Evolutionary conservation across 1,140 invertebrate species (phyloP).

Genomic region (Drosophila ogumai): DNA sequence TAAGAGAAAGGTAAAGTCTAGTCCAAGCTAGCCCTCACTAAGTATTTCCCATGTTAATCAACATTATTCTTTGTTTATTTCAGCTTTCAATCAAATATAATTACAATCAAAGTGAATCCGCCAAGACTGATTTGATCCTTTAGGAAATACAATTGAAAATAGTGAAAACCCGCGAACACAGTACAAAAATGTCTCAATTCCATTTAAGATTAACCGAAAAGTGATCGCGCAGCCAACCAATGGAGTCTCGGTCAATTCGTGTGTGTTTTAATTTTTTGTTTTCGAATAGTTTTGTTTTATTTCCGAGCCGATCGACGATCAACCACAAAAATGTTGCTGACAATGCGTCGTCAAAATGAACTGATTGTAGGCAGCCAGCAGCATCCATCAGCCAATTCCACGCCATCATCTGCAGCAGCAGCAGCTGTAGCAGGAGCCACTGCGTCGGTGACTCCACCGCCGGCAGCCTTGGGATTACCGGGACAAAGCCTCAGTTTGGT

Average conservation of each 20-base stretch:
- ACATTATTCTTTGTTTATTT: not conserved
- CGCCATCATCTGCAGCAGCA: conserved; percentile 18
- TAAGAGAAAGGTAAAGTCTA: conserved; percentile 2
- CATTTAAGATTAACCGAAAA: conserved; percentile 11
- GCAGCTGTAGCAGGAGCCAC: conserved; percentile 1
- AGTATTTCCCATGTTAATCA: not conserved
- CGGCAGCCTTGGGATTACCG: not conserved
- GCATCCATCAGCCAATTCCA: conserved; percentile 53
- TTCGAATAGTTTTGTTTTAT: conserved; percentile 55
- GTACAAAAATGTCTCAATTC: conserved; percentile 26
- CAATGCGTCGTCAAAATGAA: conserved; percentile 85
- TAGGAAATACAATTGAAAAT: not conserved
- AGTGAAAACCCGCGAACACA: conserved; percentile 22
- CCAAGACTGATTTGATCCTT: conserved; percentile 28
- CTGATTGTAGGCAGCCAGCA: conserved; percentile 71
- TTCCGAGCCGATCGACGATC: conserved; percentile 23
- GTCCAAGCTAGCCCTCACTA: too few relatives aligned
- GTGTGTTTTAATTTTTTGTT: conserved; percentile 63
- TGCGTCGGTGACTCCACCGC: not conserved
- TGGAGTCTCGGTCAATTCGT: conserved; percentile 61
- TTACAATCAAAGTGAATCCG: conserved; percentile 25
- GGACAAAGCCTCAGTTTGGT: conserved; percentile 36
- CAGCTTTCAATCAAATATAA: conserved; percentile 27
- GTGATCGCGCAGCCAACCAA: conserved; percentile 52
- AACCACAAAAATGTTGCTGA: conserved; percentile 84